phyloP scores from a whole-genome alignment of 2,797 vertebrate genomes.

The Pseudochaenichthys georgianus region DNA sequence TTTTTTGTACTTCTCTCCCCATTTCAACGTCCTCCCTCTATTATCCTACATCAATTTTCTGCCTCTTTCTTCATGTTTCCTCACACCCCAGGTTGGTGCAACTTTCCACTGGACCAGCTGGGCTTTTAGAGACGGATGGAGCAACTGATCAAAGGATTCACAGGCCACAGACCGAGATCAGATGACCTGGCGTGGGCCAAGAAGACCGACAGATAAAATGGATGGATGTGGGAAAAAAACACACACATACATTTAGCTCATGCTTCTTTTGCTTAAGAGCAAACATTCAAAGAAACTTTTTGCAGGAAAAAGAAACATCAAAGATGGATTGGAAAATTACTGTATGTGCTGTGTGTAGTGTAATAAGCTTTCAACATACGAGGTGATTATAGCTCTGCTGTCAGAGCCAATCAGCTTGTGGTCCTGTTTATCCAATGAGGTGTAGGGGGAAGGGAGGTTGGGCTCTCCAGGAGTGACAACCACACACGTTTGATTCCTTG shows the following conservation, averaged over 20 bases:
- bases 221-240: slow-evolving; percentile 8
- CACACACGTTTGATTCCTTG: neutral
- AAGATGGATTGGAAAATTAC: slow-evolving; percentile 10
- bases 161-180: slow-evolving; percentile 80
- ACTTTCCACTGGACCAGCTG: slow-evolving; percentile 84
- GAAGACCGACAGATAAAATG: slow-evolving; percentile 76
- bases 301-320: slow-evolving; percentile 9
- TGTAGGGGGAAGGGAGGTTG: slow-evolving; percentile 69
- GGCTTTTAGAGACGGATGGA: slow-evolving; percentile 85
- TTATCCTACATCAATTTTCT: neutral
- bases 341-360: slow-evolving; percentile 14
- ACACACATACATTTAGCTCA: slow-evolving; percentile 4
- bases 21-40: neutral
- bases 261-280: slow-evolving; percentile 43
- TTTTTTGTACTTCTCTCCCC: neutral
- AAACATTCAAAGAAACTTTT: slow-evolving; percentile 37
- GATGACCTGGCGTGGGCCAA: slow-evolving; percentile 86
- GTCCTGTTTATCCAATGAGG: slow-evolving; percentile 49
- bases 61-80: neutral
- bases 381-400: slow-evolving; percentile 21
- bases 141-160: slow-evolving; percentile 76
- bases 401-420: slow-evolving; percentile 22
- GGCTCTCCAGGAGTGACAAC: slow-evolving; percentile 72
- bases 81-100: slow-evolving; percentile 81
- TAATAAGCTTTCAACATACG: slow-evolving; percentile 17